These are phyloP conservation scores for Octodon degus DNA, from an alignment of 2,113 vertebrate genomes.

Conservation along the genomic window DNA sequence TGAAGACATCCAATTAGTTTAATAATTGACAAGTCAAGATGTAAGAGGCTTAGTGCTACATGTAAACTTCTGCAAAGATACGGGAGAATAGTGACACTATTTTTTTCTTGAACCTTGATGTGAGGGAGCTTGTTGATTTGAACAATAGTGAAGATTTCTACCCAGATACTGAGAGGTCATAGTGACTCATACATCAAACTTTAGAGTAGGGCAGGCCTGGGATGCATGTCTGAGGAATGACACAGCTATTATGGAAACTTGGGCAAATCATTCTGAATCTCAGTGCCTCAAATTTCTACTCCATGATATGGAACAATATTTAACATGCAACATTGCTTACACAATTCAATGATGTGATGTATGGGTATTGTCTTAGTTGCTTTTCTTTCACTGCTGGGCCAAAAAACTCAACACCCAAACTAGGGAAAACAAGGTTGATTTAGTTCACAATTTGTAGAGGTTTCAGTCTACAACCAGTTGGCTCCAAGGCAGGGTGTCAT, in stretches of 20 bases:
- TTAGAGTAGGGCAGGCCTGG: background rate
- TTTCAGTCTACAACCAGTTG: background rate
- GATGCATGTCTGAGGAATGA: background rate
- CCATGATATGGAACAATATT: background rate
- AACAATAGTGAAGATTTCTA: background rate
- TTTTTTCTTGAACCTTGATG: background rate
- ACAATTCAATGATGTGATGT: background rate
- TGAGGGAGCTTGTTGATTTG: background rate
- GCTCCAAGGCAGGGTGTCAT: background rate
- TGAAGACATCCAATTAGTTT: conserved; percentile 34
- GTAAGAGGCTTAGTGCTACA: background rate
- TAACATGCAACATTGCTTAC: background rate
- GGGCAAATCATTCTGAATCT: conserved; percentile 19
- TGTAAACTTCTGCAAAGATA: background rate
- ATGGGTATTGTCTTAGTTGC: background rate
- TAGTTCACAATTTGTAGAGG: background rate
- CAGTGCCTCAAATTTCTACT: background rate
- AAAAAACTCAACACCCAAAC: background rate
- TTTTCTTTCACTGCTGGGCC: background rate
- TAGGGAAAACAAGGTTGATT: background rate
- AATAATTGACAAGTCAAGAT: conserved; percentile 45
- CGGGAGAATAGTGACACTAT: fast-evolving
- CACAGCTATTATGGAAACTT: background rate
- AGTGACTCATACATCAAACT: background rate
- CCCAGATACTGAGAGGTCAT: background rate